phyloP scores from a whole-genome alignment of 2,888 invertebrate species.

The Cryptus armator region DNA sequence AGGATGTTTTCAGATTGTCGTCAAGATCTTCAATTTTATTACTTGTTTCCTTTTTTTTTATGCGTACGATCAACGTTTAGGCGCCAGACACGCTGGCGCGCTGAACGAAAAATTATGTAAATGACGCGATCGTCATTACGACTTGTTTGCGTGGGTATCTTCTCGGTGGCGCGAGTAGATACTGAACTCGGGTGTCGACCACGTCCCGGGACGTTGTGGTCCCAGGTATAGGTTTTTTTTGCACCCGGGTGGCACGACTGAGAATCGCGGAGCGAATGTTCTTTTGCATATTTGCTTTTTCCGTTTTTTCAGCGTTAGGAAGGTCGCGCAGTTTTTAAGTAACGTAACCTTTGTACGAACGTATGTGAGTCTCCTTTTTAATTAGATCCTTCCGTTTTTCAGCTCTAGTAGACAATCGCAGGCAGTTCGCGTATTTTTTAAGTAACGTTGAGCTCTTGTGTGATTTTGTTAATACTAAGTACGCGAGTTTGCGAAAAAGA shows the following conservation, averaged over 20 bases:
- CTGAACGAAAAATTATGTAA: neutral
- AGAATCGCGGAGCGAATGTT: neutral
- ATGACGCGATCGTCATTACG: neutral
- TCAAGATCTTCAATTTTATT: neutral
- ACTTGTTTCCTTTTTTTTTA: neutral
- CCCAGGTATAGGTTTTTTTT: slow-evolving; percentile 1
- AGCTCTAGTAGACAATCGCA: neutral
- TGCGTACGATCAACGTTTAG: neutral
- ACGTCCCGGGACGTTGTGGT: slow-evolving; percentile 9
- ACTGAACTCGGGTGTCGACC: slow-evolving; percentile 20
- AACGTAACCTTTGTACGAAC: neutral
- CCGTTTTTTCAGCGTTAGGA: neutral
- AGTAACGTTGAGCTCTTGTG: neutral
- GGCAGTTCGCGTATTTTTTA: neutral
- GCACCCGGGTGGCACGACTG: neutral
- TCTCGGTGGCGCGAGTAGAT: neutral
- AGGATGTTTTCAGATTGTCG: neutral
- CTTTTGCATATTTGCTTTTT: neutral
- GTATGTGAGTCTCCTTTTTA: neutral
- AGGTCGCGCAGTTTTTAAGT: neutral
- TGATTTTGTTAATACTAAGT: neutral
- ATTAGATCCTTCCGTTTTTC: neutral
- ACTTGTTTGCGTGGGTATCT: neutral
- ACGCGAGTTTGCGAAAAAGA: neutral
- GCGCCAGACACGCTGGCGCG: slow-evolving; percentile 3